A percentile compares a stretch with the other conserved stretches of the same genome.
phyloP scores from a whole-genome alignment of 2,797 vertebrate genomes.

The Podarcis siculus region DNA sequence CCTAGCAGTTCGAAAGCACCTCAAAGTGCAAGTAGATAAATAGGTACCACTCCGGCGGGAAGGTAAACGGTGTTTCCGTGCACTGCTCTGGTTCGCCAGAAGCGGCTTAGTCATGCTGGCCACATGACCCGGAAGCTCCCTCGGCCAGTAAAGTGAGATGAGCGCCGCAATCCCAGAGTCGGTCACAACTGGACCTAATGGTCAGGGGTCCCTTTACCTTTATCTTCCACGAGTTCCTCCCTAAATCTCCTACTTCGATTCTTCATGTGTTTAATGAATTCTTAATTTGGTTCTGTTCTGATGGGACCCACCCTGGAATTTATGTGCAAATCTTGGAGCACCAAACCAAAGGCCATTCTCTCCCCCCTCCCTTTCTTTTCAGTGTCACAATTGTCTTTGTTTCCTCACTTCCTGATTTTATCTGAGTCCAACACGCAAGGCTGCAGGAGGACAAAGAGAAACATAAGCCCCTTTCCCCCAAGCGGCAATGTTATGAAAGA shows the following conservation, averaged over 20 bases:
- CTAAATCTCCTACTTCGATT: not conserved
- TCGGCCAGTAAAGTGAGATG: no score
- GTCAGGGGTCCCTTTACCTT: no score
- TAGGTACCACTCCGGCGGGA: no score
- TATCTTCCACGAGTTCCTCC: no score
- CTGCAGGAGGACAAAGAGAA: accelerated
- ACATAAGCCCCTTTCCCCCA: constrained; percentile 21
- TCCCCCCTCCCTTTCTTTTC: constrained; percentile 30
- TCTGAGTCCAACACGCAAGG: constrained; percentile 28
- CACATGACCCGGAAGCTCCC: no score
- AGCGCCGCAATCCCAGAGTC: no score
- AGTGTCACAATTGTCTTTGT: not conserved
- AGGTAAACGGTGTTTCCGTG: no score
- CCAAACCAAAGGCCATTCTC: not conserved
- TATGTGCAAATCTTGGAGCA: not conserved
- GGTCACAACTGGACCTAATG: no score
- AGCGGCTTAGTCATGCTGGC: no score
- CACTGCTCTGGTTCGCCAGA: no score
- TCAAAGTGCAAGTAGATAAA: no score
- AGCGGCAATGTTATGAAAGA: constrained; percentile 9
- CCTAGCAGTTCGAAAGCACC: no score
- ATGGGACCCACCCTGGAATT: not conserved
- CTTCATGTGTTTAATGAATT: not conserved
- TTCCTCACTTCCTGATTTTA: constrained; percentile 25
- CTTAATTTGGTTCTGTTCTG: not conserved